Evolutionary conservation across 2,888 invertebrate species (phyloP).

Genomic region (Plebejus melissa): DNA sequence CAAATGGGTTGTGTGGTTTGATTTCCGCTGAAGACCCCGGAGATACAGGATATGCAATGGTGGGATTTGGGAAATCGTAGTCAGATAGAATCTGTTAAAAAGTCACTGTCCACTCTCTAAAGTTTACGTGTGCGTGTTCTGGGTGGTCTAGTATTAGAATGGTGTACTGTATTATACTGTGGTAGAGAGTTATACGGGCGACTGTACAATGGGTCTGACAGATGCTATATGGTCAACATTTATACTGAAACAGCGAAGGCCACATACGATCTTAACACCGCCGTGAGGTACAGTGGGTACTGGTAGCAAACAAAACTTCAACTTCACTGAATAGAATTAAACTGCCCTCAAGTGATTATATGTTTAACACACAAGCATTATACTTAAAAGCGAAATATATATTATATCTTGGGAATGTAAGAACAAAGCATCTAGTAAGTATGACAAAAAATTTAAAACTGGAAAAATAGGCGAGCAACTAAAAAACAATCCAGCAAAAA

Average conservation of each 20-base stretch:
- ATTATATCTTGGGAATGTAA: no score
- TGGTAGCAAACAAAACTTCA: neutral
- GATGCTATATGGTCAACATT: conserved; percentile 23
- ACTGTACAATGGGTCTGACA: conserved; percentile 25
- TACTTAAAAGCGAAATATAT: neutral
- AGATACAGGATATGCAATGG: no score
- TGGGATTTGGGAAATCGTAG: no score
- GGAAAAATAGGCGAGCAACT: no score
- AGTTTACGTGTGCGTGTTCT: neutral
- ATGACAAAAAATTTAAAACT: no score
- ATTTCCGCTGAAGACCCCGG: no score
- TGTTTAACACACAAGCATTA: neutral
- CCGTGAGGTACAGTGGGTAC: neutral
- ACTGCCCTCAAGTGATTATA: no score
- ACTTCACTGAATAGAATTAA: no score
- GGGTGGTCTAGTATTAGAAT: neutral
- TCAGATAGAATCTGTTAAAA: neutral
- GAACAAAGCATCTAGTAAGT: no score
- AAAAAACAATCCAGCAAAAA: no score
- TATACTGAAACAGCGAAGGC: conserved; percentile 46
- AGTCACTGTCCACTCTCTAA: neutral
- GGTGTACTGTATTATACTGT: neutral
- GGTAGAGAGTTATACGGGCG: conserved; percentile 4
- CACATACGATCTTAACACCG: conserved; percentile 43
- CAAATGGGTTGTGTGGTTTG: no score